phyloP scores from a whole-genome alignment of 2,113 vertebrate species.

The Chiloscyllium plagiosum region DNA sequence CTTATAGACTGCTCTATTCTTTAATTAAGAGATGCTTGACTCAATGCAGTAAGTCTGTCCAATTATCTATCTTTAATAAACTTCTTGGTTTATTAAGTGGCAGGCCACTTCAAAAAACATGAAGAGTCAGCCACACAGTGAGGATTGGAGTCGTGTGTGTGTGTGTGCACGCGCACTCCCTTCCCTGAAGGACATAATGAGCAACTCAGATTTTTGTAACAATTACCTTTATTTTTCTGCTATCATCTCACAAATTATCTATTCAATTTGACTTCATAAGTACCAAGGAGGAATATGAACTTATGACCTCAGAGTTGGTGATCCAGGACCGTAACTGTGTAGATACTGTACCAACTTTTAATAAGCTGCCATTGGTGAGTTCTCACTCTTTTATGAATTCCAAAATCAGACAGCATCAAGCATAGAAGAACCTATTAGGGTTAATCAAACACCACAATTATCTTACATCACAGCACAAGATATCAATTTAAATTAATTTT shows the following conservation, averaged over 20 bases:
- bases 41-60: background rate
- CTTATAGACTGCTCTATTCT: background rate
- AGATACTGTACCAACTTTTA: background rate
- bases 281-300: background rate
- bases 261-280: background rate
- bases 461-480: slow-evolving; percentile 28
- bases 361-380: background rate
- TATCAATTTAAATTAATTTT: slow-evolving; percentile 30
- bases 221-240: background rate
- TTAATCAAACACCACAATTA: slow-evolving; percentile 7
- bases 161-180: background rate
- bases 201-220: background rate
- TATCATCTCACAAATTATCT: background rate
- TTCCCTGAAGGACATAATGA: background rate
- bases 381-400: background rate
- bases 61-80: background rate
- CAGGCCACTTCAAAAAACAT: background rate
- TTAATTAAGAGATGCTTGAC: background rate
- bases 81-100: background rate
- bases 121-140: background rate
- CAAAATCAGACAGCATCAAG: background rate
- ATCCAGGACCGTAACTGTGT: background rate
- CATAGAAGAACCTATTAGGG: background rate
- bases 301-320: background rate
- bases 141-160: background rate